A percentile compares a stretch with the other conserved stretches of the same genome.
phyloP scores from a whole-genome alignment of 2,113 vertebrate species.

The Seriola rivoliana region DNA sequence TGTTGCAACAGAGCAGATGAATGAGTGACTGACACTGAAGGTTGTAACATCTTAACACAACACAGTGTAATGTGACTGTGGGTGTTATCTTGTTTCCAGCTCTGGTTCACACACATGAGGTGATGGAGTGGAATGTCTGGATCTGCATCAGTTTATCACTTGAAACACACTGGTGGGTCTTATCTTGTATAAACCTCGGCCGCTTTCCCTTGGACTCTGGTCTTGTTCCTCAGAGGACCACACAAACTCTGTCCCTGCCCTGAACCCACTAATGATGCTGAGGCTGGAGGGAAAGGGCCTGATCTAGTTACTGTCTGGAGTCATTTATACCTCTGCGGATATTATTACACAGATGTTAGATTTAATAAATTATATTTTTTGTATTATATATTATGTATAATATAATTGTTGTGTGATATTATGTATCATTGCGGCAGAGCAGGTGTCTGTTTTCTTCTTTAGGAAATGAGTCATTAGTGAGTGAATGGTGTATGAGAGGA shows the following conservation, averaged over 20 bases:
- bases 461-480: too few species aligned
- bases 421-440: too few species aligned
- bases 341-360: neutral
- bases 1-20: neutral
- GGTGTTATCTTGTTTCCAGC: slow-evolving; percentile 34
- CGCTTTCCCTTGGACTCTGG: slow-evolving; percentile 65
- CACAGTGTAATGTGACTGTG: neutral
- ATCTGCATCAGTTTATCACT: slow-evolving; percentile 58
- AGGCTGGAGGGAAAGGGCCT: neutral
- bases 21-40: neutral
- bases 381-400: too few species aligned
- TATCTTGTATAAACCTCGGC: slow-evolving; percentile 75
- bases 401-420: too few species aligned
- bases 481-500: too few species aligned
- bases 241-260: slow-evolving; percentile 61
- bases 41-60: slow-evolving; percentile 14
- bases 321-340: neutral
- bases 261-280: slow-evolving; percentile 21
- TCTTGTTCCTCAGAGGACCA: slow-evolving; percentile 71
- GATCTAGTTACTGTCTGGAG: neutral
- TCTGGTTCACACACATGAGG: slow-evolving; percentile 43
- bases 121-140: slow-evolving; percentile 75
- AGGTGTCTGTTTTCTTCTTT: too few species aligned
- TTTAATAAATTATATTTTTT: neutral
- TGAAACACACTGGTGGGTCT: slow-evolving; percentile 70